Evolutionary conservation across 2,797 vertebrate species (phyloP).

Genomic region (Myiotriccus ornatus): DNA sequence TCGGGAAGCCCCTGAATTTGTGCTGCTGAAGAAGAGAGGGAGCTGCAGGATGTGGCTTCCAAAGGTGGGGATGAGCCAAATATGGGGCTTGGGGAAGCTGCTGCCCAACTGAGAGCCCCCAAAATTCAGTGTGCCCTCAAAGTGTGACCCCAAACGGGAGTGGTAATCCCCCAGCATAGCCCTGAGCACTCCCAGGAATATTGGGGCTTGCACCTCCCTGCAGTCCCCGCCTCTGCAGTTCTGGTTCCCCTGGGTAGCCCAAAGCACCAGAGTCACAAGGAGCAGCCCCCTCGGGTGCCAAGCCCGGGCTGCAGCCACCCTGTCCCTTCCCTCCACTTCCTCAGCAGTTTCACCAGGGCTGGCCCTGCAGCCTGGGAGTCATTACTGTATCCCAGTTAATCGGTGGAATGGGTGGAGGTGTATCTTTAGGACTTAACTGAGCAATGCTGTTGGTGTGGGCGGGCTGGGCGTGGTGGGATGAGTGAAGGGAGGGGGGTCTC

Average conservation of each 20-base stretch:
- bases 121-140: not conserved
- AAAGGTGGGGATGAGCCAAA: fast-evolving
- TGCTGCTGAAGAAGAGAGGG: not conserved
- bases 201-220: fast-evolving
- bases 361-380: not conserved
- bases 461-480: not conserved
- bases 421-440: not conserved
- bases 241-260: fast-evolving
- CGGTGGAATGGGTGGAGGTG: fast-evolving
- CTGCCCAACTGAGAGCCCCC: not conserved
- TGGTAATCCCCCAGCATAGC: fast-evolving
- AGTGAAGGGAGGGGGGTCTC: not conserved
- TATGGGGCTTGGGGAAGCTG: not conserved
- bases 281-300: not conserved
- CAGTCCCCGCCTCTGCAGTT: fast-evolving
- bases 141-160: fast-evolving
- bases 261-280: fast-evolving
- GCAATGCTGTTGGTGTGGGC: not conserved
- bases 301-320: not conserved
- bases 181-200: fast-evolving
- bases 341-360: fast-evolving
- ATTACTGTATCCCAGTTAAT: not conserved
- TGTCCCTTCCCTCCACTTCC: not conserved
- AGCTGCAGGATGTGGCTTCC: not conserved
- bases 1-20: too few species aligned